A percentile compares a stretch with the other conserved stretches of the same genome.
These are phyloP conservation scores for Boulengeromyrus knoepffleri DNA, from an alignment of 2,113 vertebrate species.

Conservation along the genomic window DNA sequence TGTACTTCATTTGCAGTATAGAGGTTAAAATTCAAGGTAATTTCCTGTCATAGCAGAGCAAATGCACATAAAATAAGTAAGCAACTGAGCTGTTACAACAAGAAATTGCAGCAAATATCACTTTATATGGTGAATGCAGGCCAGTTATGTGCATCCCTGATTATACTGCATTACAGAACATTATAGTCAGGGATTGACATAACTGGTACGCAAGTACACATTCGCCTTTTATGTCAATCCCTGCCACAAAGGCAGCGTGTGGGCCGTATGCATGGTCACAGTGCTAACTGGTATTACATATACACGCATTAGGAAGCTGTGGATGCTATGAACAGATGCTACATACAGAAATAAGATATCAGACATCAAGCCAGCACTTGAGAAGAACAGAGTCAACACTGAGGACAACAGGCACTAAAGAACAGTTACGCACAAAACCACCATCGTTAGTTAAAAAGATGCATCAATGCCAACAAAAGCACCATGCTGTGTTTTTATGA, in stretches of 20 bases:
- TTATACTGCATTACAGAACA: background rate
- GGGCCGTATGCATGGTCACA: background rate
- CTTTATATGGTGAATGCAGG: background rate
- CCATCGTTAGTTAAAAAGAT: background rate
- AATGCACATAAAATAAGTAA: background rate
- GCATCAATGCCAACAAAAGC: background rate
- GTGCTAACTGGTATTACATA: background rate
- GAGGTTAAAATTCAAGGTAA: background rate
- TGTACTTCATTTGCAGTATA: background rate
- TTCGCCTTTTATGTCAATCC: too few species aligned
- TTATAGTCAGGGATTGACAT: background rate
- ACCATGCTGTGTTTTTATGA: background rate
- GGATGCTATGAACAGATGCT: background rate
- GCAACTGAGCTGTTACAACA: background rate
- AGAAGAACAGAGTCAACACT: background rate
- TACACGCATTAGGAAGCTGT: background rate
- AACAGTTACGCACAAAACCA: background rate
- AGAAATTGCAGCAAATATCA: background rate
- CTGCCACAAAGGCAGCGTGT: background rate
- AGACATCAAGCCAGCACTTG: background rate
- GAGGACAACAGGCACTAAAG: background rate
- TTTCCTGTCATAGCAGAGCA: background rate
- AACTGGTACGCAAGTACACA: too few species aligned
- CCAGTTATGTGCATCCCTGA: background rate
- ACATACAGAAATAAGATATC: background rate